Evolutionary conservation across 2,888 invertebrate genomes (phyloP).

Genomic region (Physocephala rufipes): DNA sequence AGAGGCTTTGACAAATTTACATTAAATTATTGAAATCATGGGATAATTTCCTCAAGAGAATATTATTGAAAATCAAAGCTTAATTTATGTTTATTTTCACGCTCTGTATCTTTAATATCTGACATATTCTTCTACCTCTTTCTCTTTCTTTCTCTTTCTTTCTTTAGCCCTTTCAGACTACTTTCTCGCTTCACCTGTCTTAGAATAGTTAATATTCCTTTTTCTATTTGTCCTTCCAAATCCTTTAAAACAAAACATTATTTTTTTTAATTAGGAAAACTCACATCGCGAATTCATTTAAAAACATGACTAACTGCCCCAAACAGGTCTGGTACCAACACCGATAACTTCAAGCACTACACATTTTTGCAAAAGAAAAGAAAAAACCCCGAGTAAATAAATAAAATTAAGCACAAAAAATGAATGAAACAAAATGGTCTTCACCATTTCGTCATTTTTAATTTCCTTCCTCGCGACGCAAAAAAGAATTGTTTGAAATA

Average conservation of each 20-base stretch:
- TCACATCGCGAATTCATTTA: slow-evolving; percentile 31
- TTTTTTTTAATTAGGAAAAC: neutral
- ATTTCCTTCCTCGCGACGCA: slow-evolving; percentile 58
- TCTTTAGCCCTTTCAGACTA: neutral
- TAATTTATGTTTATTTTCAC: too few species aligned
- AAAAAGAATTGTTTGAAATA: slow-evolving; percentile 59
- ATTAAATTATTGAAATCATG: too few species aligned
- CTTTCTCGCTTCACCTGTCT: too few species aligned
- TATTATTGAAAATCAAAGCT: too few species aligned
- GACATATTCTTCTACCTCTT: neutral
- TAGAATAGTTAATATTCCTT: neutral
- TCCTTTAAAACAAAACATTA: slow-evolving; percentile 3
- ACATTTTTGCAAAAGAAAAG: neutral
- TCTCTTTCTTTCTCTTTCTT: neutral
- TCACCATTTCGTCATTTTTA: slow-evolving; percentile 65
- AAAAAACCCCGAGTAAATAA: slow-evolving; percentile 3
- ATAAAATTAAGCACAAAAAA: neutral
- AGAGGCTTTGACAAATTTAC: too few species aligned
- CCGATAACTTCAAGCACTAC: neutral
- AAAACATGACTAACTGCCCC: neutral
- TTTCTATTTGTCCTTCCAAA: slow-evolving; percentile 2
- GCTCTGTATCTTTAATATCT: too few species aligned
- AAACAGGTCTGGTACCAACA: neutral
- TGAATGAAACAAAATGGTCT: slow-evolving; percentile 51
- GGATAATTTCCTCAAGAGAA: too few species aligned